phyloP scores from a whole-genome alignment of 2,888 invertebrate genomes.

The Mycogona germanica region DNA sequence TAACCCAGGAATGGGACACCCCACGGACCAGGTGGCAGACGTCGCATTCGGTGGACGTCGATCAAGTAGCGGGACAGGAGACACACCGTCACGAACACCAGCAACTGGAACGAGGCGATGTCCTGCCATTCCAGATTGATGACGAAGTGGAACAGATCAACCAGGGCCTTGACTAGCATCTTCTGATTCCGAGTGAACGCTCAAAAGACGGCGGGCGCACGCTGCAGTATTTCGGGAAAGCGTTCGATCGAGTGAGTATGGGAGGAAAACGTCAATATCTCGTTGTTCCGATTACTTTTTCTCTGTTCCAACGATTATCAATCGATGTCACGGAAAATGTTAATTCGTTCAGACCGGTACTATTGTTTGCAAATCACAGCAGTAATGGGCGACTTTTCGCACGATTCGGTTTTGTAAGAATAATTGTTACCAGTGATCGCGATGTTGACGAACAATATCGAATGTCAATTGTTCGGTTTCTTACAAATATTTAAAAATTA shows the following conservation, averaged over 20 bases:
- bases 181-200: no score
- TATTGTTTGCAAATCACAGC: no score
- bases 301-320: background rate
- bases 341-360: no score
- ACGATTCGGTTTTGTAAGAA: no score
- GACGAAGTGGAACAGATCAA: background rate
- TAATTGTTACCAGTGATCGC: no score
- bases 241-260: background rate
- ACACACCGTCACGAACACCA: constrained; percentile 2
- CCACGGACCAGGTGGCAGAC: constrained; percentile 76
- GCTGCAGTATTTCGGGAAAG: background rate
- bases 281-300: background rate
- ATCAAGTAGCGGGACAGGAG: background rate
- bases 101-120: background rate
- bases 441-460: no score
- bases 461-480: no score
- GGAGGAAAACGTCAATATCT: background rate
- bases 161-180: background rate
- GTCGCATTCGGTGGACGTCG: background rate
- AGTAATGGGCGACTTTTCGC: no score
- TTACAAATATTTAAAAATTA: no score
- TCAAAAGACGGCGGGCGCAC: no score
- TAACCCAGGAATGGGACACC: constrained; percentile 74
- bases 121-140: background rate
- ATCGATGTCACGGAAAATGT: no score